Conservation (phyloP, 2,113 vertebrate species). For the pig (Sus scrofa) region DNA sequence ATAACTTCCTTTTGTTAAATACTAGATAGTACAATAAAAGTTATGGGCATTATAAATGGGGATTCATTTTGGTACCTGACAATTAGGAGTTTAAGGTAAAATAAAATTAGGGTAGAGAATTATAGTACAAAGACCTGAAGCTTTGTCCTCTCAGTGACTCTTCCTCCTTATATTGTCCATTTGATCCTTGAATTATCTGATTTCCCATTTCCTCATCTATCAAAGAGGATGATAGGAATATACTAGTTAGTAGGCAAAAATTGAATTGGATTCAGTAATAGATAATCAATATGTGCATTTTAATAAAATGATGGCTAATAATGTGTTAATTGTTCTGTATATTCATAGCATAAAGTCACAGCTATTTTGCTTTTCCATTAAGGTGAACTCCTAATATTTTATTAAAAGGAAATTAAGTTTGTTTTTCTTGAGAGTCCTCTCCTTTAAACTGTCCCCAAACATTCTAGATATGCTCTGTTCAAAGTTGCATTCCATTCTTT, state of each 20-base stretch:
- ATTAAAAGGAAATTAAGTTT: not conserved
- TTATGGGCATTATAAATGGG: not conserved
- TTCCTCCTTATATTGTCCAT: not conserved
- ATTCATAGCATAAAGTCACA: not conserved
- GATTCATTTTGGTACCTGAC: not conserved
- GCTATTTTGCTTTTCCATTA: not conserved
- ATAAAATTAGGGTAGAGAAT: not conserved
- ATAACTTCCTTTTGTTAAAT: not conserved
- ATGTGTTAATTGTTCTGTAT: not conserved
- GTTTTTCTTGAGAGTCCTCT: not conserved
- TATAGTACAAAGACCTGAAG: not conserved
- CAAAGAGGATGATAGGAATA: not conserved
- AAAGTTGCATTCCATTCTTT: constrained; percentile 5
- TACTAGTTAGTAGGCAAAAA: not conserved
- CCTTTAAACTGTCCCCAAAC: not conserved
- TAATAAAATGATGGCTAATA: not conserved
- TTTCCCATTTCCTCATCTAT: not conserved
- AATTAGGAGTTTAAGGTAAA: not conserved
- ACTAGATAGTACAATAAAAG: not conserved
- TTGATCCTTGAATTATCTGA: not conserved
- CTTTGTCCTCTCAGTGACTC: not conserved
- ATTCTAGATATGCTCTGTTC: not conserved
- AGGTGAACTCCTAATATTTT: not conserved
- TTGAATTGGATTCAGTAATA: not conserved
- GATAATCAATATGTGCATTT: not conserved